These are phyloP conservation scores for Chrysina gloriosa DNA, from an alignment of 2,888 invertebrate species.

Conservation along the genomic window DNA sequence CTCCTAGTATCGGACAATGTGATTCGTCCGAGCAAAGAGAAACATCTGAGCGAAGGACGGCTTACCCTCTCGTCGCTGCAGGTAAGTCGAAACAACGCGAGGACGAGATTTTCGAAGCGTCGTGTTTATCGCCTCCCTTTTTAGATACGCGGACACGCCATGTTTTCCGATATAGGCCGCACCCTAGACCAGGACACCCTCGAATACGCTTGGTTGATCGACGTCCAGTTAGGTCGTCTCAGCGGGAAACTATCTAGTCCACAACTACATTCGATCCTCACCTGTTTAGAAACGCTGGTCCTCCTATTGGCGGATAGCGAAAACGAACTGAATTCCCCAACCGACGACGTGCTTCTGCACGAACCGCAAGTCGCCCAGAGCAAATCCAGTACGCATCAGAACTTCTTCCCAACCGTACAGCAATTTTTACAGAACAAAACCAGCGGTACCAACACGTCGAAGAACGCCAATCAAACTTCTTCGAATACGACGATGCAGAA, in stretches of 20 bases:
- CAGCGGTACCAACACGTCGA: slow-evolving; percentile 40
- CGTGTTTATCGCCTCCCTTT: slow-evolving; percentile 43
- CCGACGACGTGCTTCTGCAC: slow-evolving; percentile 47
- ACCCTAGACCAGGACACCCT: slow-evolving; percentile 92
- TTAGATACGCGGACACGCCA: slow-evolving; percentile 91
- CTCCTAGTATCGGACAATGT: slow-evolving; percentile 82
- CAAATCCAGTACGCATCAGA: slow-evolving; percentile 48
- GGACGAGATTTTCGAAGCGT: neutral
- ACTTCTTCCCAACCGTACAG: slow-evolving; percentile 50
- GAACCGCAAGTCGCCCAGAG: slow-evolving; percentile 49
- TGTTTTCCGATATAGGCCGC: slow-evolving; percentile 94
- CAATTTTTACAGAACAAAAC: slow-evolving; percentile 52
- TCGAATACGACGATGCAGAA: slow-evolving; percentile 32
- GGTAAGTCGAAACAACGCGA: slow-evolving; percentile 68
- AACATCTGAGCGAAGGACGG: slow-evolving; percentile 85
- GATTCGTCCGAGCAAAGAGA: slow-evolving; percentile 75
- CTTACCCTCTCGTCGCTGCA: slow-evolving; percentile 87
- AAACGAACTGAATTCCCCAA: slow-evolving; percentile 87
- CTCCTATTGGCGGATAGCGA: slow-evolving; percentile 89
- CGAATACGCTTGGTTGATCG: slow-evolving; percentile 98
- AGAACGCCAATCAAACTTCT: slow-evolving; percentile 34
- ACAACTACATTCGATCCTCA: slow-evolving; percentile 87
- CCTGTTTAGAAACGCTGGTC: slow-evolving; percentile 89
- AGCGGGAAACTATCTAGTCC: slow-evolving; percentile 91
- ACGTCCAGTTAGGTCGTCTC: slow-evolving; percentile 92